These are phyloP conservation scores for Tragelaphus imberbis DNA, from an alignment of 2,113 vertebrate species.

Conservation along the genomic window DNA sequence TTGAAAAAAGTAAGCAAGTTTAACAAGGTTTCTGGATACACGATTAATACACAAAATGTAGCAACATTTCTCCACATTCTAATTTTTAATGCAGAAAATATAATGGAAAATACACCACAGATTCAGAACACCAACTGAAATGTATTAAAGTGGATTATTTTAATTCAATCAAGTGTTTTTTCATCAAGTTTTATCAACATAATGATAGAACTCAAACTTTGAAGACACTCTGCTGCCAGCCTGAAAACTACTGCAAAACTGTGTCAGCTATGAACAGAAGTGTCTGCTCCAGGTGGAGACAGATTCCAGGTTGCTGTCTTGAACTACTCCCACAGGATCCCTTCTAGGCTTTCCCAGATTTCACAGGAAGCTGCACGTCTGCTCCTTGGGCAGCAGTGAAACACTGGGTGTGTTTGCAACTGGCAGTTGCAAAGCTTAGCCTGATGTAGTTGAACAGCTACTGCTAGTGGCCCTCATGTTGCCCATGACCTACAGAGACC, in stretches of 20 bases:
- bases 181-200: neutral
- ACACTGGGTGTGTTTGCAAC: neutral
- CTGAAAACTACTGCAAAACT: neutral
- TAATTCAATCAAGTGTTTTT: neutral
- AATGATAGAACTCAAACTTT: neutral
- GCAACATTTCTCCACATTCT: neutral
- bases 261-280: neutral
- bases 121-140: neutral
- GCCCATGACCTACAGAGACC: neutral
- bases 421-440: neutral
- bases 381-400: neutral
- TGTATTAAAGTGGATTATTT: neutral
- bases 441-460: neutral
- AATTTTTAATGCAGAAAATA: neutral
- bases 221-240: neutral
- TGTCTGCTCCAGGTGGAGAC: neutral
- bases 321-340: neutral
- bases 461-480: neutral
- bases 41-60: neutral
- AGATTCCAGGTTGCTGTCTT: neutral
- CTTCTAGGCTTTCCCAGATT: neutral
- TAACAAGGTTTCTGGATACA: neutral
- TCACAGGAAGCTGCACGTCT: neutral
- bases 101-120: neutral
- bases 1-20: neutral